Conservation (phyloP, 2,888 invertebrate species). For the Allacma fusca region DNA sequence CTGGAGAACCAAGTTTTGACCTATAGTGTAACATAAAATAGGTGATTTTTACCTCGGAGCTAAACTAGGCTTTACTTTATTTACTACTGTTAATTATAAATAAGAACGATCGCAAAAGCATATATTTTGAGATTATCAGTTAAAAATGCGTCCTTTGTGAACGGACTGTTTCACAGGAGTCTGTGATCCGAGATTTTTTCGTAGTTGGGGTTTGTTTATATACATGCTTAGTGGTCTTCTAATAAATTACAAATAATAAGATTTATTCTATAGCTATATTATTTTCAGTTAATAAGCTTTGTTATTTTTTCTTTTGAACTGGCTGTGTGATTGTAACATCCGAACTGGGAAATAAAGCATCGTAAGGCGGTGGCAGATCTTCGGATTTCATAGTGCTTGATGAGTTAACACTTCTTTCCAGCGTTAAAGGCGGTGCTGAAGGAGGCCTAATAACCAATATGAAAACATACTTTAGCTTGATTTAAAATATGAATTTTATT, state of each 20-base stretch:
- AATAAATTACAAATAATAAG: neutral
- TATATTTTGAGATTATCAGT: no score
- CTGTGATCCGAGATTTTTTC: neutral
- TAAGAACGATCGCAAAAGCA: no score
- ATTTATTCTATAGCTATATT: neutral
- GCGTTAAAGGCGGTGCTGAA: conserved; percentile 45
- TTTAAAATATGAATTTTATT: no score
- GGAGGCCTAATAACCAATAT: conserved; percentile 40
- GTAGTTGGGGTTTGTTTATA: neutral
- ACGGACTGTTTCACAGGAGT: no score
- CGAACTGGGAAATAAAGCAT: conserved; percentile 52
- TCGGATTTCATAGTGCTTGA: conserved; percentile 42
- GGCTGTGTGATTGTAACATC: conserved; percentile 31
- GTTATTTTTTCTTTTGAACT: conserved; percentile 42
- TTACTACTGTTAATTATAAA: no score
- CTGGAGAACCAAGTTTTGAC: no score
- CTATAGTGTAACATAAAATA: no score
- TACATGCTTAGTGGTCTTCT: neutral
- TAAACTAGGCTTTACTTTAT: no score
- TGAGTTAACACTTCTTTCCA: conserved; percentile 46
- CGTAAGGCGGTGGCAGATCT: conserved; percentile 59
- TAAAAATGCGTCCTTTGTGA: no score
- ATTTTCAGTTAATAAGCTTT: neutral
- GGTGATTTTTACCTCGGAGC: no score
- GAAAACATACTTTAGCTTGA: conserved; percentile 25